Evolutionary conservation across 64 coral and sea anemone genomes (phyloP), one percentile per base, ranked within the genome.

Genomic region (Platygyra sinensis): DNA sequence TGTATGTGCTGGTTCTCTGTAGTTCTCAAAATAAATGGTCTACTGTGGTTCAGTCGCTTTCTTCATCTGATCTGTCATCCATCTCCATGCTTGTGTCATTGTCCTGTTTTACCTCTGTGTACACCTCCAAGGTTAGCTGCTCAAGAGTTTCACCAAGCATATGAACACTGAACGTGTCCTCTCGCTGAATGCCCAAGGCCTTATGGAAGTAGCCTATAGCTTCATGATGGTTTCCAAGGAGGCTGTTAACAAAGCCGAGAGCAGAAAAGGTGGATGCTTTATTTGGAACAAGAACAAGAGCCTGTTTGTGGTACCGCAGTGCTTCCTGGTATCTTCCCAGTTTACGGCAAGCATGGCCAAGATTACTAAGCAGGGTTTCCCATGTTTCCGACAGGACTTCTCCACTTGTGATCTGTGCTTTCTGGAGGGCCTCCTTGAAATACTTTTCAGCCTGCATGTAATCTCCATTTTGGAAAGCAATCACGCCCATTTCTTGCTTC

Each of bases 141-240:
- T 96, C 88, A 52, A 96, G 88, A 39, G 95, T 96, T 73, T 93
- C 81, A 42, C 95, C 92, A 49, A 96, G 83, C 95, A 96, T 96
- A 52, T 96, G 95, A 31, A 96, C 92, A 74, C 95, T 96, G 77
- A 96, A 96, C 14, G 95, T 96, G 46, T 96, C 95, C 25, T 96
- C 95, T 33, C 95, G 80, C 62, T 96, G 95, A 24, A 96, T 73
- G 24, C 95, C 95, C 28, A 96, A 77, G 16, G 97, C 97, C 67
- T 99, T 99, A 39, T 99, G 97, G 73, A 99, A 99, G 59, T 93
- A 96, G 87, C 83, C 89, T 7, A 99, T 94, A 50, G 97, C 97
- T 86, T 99, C 94, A 59, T 93, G 89, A 75, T 96, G 91, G 42
- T 99, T 99, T 64, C 97, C 97, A 11, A 92, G 88, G 50, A 99